phyloP scores from a whole-genome alignment of 2,113 vertebrate species.

The Trogon surrucura region DNA sequence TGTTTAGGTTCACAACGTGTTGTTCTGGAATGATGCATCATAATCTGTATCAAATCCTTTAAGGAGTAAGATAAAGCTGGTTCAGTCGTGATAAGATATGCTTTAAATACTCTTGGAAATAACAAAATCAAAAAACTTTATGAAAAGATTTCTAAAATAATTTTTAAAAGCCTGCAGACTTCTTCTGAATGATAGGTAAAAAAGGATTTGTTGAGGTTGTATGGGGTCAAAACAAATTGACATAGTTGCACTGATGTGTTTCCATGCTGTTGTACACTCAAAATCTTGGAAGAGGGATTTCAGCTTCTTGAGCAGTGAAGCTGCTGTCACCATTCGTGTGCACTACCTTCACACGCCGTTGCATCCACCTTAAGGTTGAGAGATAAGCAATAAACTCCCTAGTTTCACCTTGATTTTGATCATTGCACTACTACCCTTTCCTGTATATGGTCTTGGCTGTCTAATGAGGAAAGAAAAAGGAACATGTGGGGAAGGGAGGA shows the following conservation, averaged over 20 bases:
- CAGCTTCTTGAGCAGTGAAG: background rate
- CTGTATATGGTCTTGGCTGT: background rate
- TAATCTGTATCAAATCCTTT: background rate
- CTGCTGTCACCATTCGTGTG: background rate
- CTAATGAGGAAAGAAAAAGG: background rate
- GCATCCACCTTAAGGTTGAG: background rate
- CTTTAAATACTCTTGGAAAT: background rate
- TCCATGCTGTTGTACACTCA: background rate
- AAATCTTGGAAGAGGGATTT: background rate
- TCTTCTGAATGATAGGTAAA: background rate
- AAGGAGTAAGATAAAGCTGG: background rate
- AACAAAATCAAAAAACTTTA: background rate
- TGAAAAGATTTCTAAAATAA: background rate
- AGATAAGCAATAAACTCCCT: background rate
- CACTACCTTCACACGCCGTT: background rate
- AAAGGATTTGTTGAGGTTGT: background rate
- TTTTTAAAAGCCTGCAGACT: background rate
- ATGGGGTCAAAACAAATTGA: background rate
- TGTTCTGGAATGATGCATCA: background rate
- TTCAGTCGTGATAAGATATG: background rate
- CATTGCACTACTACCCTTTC: background rate
- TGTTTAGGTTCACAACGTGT: background rate
- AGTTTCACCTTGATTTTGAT: background rate
- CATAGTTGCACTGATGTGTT: background rate
- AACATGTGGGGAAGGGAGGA: background rate